Percentiles rank a stretch among this genome's conserved stretches.
These are phyloP conservation scores for Brachyopa scutellaris DNA, from an alignment of 2,888 invertebrate genomes.

Conservation along the genomic window DNA sequence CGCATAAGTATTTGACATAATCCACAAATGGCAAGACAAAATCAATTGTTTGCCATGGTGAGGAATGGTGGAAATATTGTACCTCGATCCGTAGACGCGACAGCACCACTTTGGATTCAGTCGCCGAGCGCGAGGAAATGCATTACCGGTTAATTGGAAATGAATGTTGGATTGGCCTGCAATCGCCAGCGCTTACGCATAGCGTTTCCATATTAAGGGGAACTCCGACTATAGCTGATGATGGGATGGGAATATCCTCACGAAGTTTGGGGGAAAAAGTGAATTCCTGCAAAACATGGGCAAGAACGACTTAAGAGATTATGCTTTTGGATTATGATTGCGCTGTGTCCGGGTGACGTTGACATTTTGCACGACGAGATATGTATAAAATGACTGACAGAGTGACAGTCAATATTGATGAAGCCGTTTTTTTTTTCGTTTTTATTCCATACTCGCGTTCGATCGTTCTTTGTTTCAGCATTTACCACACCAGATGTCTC, in stretches of 20 bases:
- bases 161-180: constrained; percentile 56
- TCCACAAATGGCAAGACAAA: constrained; percentile 67
- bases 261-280: constrained; percentile 24
- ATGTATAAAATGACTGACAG: constrained; percentile 44
- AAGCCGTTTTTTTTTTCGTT: not conserved
- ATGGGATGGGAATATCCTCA: constrained; percentile 46
- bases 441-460: constrained; percentile 2
- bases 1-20: constrained; percentile 64
- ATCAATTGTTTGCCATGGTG: constrained; percentile 64
- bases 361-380: not conserved
- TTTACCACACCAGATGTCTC: not conserved
- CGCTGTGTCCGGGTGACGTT: too few relatives aligned
- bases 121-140: constrained; percentile 51
- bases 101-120: not conserved
- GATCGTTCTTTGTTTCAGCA: constrained; percentile 4
- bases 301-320: constrained; percentile 38
- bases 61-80: constrained; percentile 43
- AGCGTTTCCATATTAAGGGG: constrained; percentile 58
- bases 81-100: not conserved
- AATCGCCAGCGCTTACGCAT: constrained; percentile 45
- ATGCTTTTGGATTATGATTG: constrained; percentile 54
- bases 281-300: constrained; percentile 34
- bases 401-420: not conserved
- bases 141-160: constrained; percentile 70
- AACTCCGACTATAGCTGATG: constrained; percentile 26